Conservation (phyloP, 1,140 invertebrate genomes). For the Thaumatotibia leucotreta region DNA sequence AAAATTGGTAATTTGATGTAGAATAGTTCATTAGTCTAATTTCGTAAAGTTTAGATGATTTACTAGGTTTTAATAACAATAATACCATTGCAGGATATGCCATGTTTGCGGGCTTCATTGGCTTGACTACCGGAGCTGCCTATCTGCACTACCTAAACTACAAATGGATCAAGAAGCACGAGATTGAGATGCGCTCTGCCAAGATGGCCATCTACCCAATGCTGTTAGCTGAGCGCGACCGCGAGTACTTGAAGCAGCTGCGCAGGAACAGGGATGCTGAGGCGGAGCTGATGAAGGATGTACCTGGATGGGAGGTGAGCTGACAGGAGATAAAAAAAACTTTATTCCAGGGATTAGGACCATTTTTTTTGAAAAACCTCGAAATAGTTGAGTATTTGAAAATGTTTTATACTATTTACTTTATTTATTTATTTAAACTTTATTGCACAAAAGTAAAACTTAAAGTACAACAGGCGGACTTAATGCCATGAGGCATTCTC, state of each 20-base stretch:
- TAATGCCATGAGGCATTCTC: too few species aligned
- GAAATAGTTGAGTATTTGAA: too few species aligned
- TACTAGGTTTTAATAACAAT: too few species aligned
- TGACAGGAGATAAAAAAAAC: not conserved
- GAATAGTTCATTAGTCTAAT: too few species aligned
- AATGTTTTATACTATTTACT: too few species aligned
- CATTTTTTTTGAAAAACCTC: too few species aligned
- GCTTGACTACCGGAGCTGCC: conserved; percentile 76
- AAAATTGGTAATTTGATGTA: too few species aligned
- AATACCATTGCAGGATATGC: conserved; percentile 69
- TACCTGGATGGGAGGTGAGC: conserved; percentile 87
- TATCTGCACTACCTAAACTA: conserved; percentile 79
- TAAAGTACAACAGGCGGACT: too few species aligned
- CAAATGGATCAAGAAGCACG: conserved; percentile 73
- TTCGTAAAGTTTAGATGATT: too few species aligned
- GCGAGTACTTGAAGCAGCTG: conserved; percentile 88
- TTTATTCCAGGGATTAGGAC: too few species aligned
- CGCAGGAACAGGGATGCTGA: conserved; percentile 90
- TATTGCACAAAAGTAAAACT: too few species aligned
- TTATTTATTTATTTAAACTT: too few species aligned
- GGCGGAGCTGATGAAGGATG: conserved; percentile 90
- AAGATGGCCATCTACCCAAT: conserved; percentile 85
- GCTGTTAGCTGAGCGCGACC: conserved; percentile 87
- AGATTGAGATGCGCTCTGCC: conserved; percentile 86
- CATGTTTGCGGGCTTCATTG: conserved; percentile 79